Conservation (phyloP, 37 sponge, comb jelly and placozoan species). For the Halichondria panicea region DNA sequence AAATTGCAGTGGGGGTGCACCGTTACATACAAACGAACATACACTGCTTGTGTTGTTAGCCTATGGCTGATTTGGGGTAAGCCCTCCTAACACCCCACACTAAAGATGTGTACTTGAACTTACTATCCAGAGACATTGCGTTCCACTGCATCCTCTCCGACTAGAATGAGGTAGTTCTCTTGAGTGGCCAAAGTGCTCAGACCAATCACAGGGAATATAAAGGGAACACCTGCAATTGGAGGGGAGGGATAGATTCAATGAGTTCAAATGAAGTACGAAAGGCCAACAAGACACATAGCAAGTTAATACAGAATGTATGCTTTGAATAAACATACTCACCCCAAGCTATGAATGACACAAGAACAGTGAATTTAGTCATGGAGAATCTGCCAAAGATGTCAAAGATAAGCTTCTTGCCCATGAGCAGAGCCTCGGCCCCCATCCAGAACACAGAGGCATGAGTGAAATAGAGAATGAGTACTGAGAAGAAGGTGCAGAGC, state of each 20-base stretch:
- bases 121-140: not conserved
- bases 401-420: constrained; percentile 54
- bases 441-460: constrained; percentile 54
- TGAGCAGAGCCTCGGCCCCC: constrained; percentile 63
- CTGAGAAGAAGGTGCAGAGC: constrained; percentile 37
- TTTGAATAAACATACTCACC: too few species aligned
- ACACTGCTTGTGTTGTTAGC: too few species aligned
- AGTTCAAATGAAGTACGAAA: not conserved
- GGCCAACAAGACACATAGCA: not conserved
- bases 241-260: not conserved
- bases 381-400: constrained; percentile 37
- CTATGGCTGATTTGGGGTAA: too few species aligned
- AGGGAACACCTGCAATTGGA: constrained; percentile 1
- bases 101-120: not conserved
- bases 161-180: constrained; percentile 22
- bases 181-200: constrained; percentile 28
- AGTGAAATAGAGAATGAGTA: constrained; percentile 47
- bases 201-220: constrained; percentile 17
- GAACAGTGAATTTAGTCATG: not conserved
- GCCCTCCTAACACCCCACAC: not conserved
- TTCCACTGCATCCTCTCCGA: not conserved
- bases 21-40: too few species aligned
- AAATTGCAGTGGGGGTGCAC: not conserved
- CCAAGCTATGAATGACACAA: constrained; percentile 53
- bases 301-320: not conserved